A percentile compares a stretch with the other conserved stretches of the same genome.
These are phyloP conservation scores for Procambarus virginalis DNA, from an alignment of 1,140 invertebrate genomes.

Conservation along the genomic window DNA sequence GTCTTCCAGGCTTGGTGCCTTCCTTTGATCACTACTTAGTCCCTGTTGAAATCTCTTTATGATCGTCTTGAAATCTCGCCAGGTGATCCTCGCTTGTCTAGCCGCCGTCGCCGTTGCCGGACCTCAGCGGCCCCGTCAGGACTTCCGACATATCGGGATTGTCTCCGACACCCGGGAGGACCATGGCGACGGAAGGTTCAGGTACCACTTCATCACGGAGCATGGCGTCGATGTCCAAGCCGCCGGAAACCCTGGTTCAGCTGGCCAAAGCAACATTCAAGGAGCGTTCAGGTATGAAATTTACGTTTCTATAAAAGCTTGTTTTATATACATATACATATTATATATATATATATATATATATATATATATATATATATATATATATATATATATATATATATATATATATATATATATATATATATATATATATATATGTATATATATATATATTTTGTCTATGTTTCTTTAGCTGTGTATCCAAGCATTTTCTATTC, in stretches of 20 bases:
- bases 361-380: no score
- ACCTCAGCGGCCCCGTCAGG: neutral
- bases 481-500: no score
- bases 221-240: conserved; percentile 38
- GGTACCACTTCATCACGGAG: conserved; percentile 29
- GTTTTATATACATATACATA: no score
- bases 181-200: conserved; percentile 44
- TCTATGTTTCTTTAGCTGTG: no score
- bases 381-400: no score
- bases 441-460: no score
- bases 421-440: no score
- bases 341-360: no score
- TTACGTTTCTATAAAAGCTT: no score
- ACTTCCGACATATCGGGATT: neutral
- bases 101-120: conserved; percentile 18
- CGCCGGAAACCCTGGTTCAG: neutral
- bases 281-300: conserved; percentile 25
- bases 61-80: neutral
- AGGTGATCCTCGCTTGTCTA: conserved; percentile 29
- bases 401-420: no score
- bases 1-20: no score
- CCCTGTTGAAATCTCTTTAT: neutral
- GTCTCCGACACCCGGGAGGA: conserved; percentile 8
- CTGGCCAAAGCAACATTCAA: conserved; percentile 6
- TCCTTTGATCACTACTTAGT: neutral